A percentile compares a stretch with the other conserved stretches of the same genome.
Evolutionary conservation across 2,113 vertebrate species (phyloP).

Genomic region (Malurus melanocephalus): DNA sequence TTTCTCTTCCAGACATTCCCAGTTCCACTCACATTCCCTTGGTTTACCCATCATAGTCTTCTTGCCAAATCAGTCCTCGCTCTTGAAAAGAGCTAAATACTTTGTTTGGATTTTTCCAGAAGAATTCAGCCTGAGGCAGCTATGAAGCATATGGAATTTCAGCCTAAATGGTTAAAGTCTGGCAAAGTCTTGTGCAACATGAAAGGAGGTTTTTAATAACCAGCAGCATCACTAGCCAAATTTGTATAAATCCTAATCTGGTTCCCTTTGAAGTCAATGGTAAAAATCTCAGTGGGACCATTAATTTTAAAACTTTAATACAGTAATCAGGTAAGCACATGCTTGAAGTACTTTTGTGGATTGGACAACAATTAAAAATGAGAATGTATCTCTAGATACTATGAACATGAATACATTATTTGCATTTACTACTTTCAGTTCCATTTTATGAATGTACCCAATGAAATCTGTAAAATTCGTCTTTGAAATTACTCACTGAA

Average conservation of each 20-base stretch:
- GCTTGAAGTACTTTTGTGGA: constrained; percentile 9
- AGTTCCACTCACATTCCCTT: neutral
- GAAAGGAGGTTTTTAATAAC: constrained; percentile 38
- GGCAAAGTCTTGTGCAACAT: constrained; percentile 16
- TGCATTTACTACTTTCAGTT: constrained; percentile 17
- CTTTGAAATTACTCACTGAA: neutral
- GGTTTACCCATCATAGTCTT: neutral
- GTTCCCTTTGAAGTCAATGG: constrained; percentile 44
- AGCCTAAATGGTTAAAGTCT: constrained; percentile 20
- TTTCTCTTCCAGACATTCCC: neutral
- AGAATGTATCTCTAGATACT: neutral
- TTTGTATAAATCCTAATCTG: constrained; percentile 19
- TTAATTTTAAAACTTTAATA: constrained; percentile 37
- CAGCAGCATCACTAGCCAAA: neutral
- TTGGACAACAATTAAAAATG: constrained; percentile 26
- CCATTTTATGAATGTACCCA: neutral
- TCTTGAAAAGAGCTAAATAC: neutral
- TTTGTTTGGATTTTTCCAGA: constrained; percentile 27
- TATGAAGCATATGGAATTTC: neutral
- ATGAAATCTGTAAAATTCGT: neutral
- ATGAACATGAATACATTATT: neutral
- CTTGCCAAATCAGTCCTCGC: neutral
- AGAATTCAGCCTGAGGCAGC: constrained; percentile 17
- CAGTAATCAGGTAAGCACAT: constrained; percentile 26
- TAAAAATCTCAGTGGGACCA: constrained; percentile 8